A percentile compares a stretch with the other conserved stretches of the same genome.
Conservation (phyloP, 2,888 invertebrate species). For the Unio pictorum region DNA sequence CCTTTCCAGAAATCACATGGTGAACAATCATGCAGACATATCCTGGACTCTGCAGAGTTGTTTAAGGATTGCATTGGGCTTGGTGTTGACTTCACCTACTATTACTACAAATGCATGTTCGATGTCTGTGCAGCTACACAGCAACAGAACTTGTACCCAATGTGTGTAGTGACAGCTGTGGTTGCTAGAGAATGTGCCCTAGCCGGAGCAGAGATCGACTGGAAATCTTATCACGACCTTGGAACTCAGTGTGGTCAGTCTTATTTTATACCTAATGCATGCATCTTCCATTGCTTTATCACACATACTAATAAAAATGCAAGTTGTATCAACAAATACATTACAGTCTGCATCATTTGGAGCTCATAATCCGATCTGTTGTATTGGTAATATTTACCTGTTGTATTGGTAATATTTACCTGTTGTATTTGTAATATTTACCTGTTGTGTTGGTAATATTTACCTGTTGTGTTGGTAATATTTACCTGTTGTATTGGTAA, state of each 20-base stretch:
- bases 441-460: no score
- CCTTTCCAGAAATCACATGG: constrained; percentile 17
- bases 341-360: no score
- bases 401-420: no score
- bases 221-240: constrained; percentile 19
- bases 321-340: no score
- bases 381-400: no score
- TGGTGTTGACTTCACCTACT: constrained; percentile 25
- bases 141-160: constrained; percentile 14
- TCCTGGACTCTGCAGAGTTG: constrained; percentile 21
- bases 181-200: constrained; percentile 35
- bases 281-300: background rate
- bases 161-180: constrained; percentile 34
- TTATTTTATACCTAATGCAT: background rate
- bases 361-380: no score
- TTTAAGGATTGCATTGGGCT: constrained; percentile 23
- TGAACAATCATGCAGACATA: constrained; percentile 20
- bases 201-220: constrained; percentile 24
- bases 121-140: constrained; percentile 25
- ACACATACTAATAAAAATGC: no score
- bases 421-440: no score
- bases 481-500: no score
- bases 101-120: constrained; percentile 29
- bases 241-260: constrained; percentile 23
- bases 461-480: no score